A percentile compares a stretch with the other conserved stretches of the same genome.
Conservation (phyloP, 2,888 invertebrate genomes). For the Desoria tigrina region DNA sequence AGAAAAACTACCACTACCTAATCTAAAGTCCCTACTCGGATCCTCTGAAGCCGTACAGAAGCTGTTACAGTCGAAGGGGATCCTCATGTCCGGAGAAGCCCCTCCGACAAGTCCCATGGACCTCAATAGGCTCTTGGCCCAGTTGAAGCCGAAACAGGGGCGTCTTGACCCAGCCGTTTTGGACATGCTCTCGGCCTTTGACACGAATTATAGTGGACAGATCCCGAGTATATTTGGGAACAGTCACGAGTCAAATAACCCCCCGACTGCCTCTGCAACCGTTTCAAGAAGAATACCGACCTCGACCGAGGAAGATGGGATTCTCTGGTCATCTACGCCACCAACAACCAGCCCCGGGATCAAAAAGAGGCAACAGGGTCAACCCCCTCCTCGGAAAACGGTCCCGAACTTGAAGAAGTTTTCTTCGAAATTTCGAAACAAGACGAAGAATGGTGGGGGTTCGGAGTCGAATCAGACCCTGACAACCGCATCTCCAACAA, state of each 20-base stretch:
- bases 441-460: not conserved
- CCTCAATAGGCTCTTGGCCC: constrained; percentile 39
- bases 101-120: constrained; percentile 31
- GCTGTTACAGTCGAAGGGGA: constrained; percentile 29
- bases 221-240: not conserved
- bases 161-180: constrained; percentile 45
- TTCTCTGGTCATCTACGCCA: constrained; percentile 24
- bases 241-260: not conserved
- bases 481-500: constrained; percentile 11
- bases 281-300: constrained; percentile 23
- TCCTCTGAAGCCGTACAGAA: constrained; percentile 33
- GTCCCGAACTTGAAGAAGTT: constrained; percentile 28
- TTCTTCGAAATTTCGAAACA: constrained; percentile 46
- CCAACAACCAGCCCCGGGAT: not conserved
- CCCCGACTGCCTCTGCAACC: not conserved
- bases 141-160: constrained; percentile 47
- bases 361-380: constrained; percentile 12
- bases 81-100: constrained; percentile 27
- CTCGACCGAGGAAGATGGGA: constrained; percentile 34
- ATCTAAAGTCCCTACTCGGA: constrained; percentile 31
- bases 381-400: constrained; percentile 11
- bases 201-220: not conserved
- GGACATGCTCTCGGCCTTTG: constrained; percentile 34
- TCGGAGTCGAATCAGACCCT: constrained; percentile 19
- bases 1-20: constrained; percentile 8